Base-by-base conservation (phyloP, 2,797 vertebrate species). In the Mallotus villosus region DNA sequence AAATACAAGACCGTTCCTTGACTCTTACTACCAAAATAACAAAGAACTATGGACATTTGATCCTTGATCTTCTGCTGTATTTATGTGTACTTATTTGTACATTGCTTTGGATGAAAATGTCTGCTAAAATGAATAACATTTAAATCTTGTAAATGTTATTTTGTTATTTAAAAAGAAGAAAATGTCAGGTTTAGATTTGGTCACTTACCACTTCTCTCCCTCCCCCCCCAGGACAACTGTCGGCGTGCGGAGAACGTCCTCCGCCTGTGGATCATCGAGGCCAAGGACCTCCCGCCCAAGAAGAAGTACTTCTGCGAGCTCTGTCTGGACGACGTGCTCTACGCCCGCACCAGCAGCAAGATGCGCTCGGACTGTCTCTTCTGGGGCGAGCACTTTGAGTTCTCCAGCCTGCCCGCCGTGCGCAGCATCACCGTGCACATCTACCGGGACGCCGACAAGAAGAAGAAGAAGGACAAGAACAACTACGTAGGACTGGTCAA, bases 221-320 rank as follows among this genome's bases (percentile, higher is more conserved):
- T 66, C 41, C 1, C 81, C 41, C 1, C 81, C 81, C 76, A 99
- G 97, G 97, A 99, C 81, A 99, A 99, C 82, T 95, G 95, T 73
- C 92, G 94, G 3, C 92, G 97, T 65, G 93, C 93, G 4, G 97
- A 99, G 85, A 95, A 97, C 80, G 85, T 96, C 69, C 95, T 99
- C 63, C 94, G 95, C 0, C 92, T 99, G 75, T 99, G 97, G 97
- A 95, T 99, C 87, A 97, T 99, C 17, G 97, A 99, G 86, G 97
- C 97, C 86, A 98, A 96, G 91, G 97, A 99, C 77, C 91, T 99
- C 75, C 93, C 95, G 8, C 93, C 96, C 1, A 98, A 98, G 88
- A 99, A 97, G 92, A 95, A 94, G 72, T 99, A 98, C 64, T 99
- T 99, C 88, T 99, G 97, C 71, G 97, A 99, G 92, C 91, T 99